Evolutionary conservation across 1,140 invertebrate genomes (phyloP), one percentile per base, ranked within the genome.

Genomic region (Nylanderia fulva): DNA sequence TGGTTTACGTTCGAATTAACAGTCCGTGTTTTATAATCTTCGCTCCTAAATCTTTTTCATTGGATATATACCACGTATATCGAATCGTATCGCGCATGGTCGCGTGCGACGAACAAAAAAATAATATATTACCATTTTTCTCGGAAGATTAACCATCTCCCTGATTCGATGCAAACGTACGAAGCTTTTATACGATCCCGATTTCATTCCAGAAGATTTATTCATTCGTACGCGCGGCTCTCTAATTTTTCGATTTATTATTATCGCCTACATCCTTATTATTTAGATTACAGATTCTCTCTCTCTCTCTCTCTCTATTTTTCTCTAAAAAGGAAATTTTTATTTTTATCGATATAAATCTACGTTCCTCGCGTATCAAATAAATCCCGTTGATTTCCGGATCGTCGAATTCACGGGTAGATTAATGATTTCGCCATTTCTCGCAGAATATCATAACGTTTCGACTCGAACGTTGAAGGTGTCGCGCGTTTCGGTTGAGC

Each of bases 401-500:
- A n/a, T 42, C 54, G 11, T 24, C 11, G 64, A 15, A 13, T 18
- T 54, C 61, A 3, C 52, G 66, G 66, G 21, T 82, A 72, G 77
- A 82, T 82, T 82, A 71, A 82, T 82, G 66, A 72, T 72, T 58
- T 69, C 33, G 52, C 42, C 11, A 45, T 36, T 39, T 82, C 58
- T 82, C 13, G 33, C 33, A 45, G 36, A 82, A 72, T 71, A 82
- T 79, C 75, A 36, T 58, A 56, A 80, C 36, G 21, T 33, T 71
- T 52, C 56, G 71, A 54, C 36, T 77, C 29, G 56, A 42, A 52
- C 60, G 21, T 84, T 84, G 27, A 76, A 74, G 42, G 72, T 84
- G 82, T 84, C 72, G 72, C 39, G 39, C 58, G 56, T 60, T 84
- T 60, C 82, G 60, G 56, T 74, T 18, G 72, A 84, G 29, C 71